These are phyloP conservation scores for Melanogrammus aeglefinus DNA, from an alignment of 2,797 vertebrate species.

Conservation along the genomic window DNA sequence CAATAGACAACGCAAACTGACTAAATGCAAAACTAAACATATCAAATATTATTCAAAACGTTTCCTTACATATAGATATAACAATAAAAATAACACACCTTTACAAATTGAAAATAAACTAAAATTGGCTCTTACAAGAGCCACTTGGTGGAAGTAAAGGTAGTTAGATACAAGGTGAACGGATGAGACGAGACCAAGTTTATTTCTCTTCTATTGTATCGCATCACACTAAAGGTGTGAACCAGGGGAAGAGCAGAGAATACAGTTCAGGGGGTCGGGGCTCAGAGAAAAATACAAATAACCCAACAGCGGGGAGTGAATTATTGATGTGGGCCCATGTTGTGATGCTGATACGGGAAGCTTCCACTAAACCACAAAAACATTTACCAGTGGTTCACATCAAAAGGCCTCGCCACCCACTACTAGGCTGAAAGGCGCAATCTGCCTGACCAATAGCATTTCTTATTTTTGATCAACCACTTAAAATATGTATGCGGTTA, in stretches of 20 bases:
- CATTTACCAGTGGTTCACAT: constrained; percentile 90
- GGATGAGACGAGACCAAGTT: no score
- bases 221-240: neutral
- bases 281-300: constrained; percentile 14
- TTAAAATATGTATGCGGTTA: constrained; percentile 65
- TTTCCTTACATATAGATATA: no score
- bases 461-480: constrained; percentile 69
- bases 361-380: constrained; percentile 82
- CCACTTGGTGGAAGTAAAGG: no score
- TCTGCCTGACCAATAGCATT: constrained; percentile 63
- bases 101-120: no score
- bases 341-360: constrained; percentile 79
- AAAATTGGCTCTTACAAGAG: no score
- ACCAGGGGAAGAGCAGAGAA: neutral
- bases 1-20: no score
- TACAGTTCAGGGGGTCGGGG: neutral
- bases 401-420: constrained; percentile 82
- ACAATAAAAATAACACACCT: no score
- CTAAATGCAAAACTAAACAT: no score
- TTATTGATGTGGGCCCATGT: constrained; percentile 82
- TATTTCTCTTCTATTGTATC: neutral
- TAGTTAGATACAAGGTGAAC: no score
- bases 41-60: no score
- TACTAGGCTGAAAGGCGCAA: constrained; percentile 81
- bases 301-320: constrained; percentile 69